Percentiles rank a stretch among this genome's conserved stretches.
These are phyloP conservation scores for Sarcophaga subvicina DNA, from an alignment of 2,888 invertebrate genomes.

Conservation along the genomic window DNA sequence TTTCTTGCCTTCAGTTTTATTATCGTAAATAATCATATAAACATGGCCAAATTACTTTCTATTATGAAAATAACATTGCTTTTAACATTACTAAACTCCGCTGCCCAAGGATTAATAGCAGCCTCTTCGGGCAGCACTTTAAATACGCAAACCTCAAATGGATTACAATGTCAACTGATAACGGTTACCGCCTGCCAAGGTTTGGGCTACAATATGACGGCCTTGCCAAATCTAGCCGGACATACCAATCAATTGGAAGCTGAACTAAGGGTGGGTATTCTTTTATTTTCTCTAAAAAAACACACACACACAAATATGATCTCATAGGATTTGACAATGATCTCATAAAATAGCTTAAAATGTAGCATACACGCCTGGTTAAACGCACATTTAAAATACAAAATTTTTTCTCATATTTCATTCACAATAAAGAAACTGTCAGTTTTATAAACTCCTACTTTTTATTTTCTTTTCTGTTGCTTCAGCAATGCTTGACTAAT, in stretches of 20 bases:
- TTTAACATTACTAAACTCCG: not conserved
- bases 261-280: conserved; percentile 86
- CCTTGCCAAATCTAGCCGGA: conserved; percentile 92
- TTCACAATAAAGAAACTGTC: conserved; percentile 46
- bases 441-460: conserved; percentile 57
- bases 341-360: conserved; percentile 38
- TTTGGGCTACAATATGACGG: conserved; percentile 92
- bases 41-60: conserved; percentile 34
- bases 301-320: not conserved
- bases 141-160: conserved; percentile 72
- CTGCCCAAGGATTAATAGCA: conserved; percentile 40
- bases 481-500: conserved; percentile 36
- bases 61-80: conserved; percentile 12
- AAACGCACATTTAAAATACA: conserved; percentile 53
- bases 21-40: not conserved
- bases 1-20: not conserved
- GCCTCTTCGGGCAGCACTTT: conserved; percentile 20
- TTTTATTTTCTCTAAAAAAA: not conserved
- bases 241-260: conserved; percentile 92
- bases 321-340: conserved; percentile 27
- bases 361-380: conserved; percentile 48
- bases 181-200: conserved; percentile 90
- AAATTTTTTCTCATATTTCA: conserved; percentile 14
- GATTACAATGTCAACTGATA: conserved; percentile 89
- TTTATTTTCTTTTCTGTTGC: conserved; percentile 24